Percentiles rank a stretch among this genome's conserved stretches.
These are phyloP conservation scores for Erynnis tages DNA, from an alignment of 2,888 invertebrate genomes.

Conservation along the genomic window DNA sequence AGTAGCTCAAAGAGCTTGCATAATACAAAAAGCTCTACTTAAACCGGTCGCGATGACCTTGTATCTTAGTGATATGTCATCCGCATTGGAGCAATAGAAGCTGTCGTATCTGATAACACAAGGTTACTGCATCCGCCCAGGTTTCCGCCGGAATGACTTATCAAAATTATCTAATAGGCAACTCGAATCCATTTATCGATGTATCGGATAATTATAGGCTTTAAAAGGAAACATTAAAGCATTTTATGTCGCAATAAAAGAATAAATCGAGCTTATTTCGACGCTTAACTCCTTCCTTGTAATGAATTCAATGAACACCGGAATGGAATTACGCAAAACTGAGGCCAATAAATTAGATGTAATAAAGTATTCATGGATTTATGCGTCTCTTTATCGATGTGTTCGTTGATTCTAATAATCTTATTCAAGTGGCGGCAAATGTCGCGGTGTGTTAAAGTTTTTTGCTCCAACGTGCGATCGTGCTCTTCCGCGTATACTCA, in stretches of 20 bases:
- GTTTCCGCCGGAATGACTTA: conserved; percentile 48
- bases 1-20: conserved; percentile 41
- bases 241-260: background rate
- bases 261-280: background rate
- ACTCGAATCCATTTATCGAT: background rate
- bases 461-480: background rate
- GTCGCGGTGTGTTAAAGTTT: background rate
- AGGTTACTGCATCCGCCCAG: conserved; percentile 48
- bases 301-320: conserved; percentile 6
- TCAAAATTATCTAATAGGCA: background rate
- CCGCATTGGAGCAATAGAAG: conserved; percentile 44
- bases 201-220: background rate
- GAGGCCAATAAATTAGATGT: background rate
- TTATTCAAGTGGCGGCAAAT: background rate
- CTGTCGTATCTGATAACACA: conserved; percentile 42
- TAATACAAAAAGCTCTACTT: conserved; percentile 54
- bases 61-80: conserved; percentile 55
- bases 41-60: conserved; percentile 65
- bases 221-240: conserved; percentile 4
- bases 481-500: conserved; percentile 2
- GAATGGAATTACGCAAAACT: background rate
- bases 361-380: background rate
- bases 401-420: background rate
- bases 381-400: background rate
- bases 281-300: conserved; percentile 4